These are phyloP conservation scores for Dryococelus australis DNA, from an alignment of 2,888 invertebrate species.

Conservation along the genomic window DNA sequence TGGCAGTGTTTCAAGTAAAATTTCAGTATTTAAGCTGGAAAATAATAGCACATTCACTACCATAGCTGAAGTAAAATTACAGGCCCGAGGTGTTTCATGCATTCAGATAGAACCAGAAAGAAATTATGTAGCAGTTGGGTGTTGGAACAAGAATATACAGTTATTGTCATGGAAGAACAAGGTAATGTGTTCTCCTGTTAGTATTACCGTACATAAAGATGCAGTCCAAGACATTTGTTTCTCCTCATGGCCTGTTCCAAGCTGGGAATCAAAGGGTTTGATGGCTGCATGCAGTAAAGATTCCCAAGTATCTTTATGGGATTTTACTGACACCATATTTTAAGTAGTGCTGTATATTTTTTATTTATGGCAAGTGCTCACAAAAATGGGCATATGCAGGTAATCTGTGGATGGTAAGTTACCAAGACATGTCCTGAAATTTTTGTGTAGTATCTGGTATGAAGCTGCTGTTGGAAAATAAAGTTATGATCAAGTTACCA, in stretches of 20 bases:
- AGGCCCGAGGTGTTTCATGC: neutral
- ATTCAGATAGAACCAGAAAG: neutral
- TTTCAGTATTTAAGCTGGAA: neutral
- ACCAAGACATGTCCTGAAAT: no score
- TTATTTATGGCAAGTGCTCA: neutral
- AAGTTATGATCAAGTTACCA: no score
- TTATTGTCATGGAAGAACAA: neutral
- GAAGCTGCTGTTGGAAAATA: no score
- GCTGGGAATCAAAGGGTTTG: neutral
- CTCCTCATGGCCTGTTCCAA: neutral
- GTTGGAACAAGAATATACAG: constrained; percentile 3
- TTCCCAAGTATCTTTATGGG: constrained; percentile 4
- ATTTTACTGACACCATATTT: neutral
- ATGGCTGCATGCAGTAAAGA: neutral
- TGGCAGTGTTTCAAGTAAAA: neutral
- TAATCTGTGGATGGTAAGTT: no score
- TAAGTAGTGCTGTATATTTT: neutral
- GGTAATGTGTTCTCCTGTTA: neutral
- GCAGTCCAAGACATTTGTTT: neutral
- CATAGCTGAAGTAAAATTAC: neutral
- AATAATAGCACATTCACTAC: neutral
- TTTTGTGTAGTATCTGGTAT: no score
- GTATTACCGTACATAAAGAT: neutral
- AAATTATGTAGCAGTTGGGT: neutral
- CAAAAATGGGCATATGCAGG: no score